These are phyloP conservation scores for Kryptolebias ocellatus DNA, from an alignment of 2,797 vertebrate species.

Conservation along the genomic window DNA sequence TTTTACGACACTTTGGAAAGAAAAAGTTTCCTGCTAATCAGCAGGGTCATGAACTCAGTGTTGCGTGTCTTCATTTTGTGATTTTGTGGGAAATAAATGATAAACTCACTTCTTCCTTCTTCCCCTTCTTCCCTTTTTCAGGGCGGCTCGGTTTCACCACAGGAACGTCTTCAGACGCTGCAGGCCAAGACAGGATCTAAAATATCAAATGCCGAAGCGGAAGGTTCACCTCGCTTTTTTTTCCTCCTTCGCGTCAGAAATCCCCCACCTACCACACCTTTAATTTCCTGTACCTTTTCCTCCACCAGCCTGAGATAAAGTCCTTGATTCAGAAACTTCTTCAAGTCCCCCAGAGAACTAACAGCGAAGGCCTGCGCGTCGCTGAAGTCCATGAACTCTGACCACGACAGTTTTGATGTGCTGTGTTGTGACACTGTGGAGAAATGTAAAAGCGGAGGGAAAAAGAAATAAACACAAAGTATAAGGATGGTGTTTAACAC, in stretches of 20 bases:
- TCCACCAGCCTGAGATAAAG: slow-evolving; percentile 78
- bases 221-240: neutral
- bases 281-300: slow-evolving; percentile 82
- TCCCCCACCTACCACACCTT: neutral
- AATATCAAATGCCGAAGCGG: slow-evolving; percentile 1
- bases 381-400: slow-evolving; percentile 70
- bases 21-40: slow-evolving; percentile 7
- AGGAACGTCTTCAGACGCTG: slow-evolving; percentile 25
- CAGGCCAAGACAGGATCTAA: slow-evolving; percentile 84
- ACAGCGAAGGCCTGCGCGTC: slow-evolving; percentile 69
- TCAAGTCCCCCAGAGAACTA: slow-evolving; percentile 78
- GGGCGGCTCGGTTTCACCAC: slow-evolving; percentile 22
- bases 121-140: slow-evolving; percentile 59
- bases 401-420: slow-evolving; percentile 79
- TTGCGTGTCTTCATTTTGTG: neutral
- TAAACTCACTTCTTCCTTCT: slow-evolving; percentile 57
- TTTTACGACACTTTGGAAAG: too few relatives aligned
- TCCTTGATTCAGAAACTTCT: slow-evolving; percentile 83
- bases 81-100: neutral
- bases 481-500: neutral
- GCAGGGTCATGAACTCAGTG: neutral
- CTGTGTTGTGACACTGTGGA: slow-evolving; percentile 72
- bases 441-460: neutral
- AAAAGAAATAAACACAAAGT: neutral
- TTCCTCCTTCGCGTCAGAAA: neutral